phyloP scores from a whole-genome alignment of 2,113 vertebrate species.

The Ochotona curzoniae region DNA sequence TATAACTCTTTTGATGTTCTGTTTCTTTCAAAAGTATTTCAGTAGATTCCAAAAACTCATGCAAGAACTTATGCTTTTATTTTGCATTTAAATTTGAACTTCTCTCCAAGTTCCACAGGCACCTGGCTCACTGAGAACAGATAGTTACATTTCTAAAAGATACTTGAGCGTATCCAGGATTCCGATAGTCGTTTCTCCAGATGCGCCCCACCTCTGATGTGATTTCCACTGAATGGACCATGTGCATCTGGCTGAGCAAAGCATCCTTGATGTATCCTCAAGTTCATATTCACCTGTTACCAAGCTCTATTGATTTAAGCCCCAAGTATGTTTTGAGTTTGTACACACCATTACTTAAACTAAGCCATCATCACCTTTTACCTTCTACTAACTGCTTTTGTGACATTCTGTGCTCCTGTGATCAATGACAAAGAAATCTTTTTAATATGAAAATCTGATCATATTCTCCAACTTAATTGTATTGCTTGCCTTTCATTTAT shows the following conservation, averaged over 20 bases:
- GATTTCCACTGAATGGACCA: neutral
- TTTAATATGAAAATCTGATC: neutral
- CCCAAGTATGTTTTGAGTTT: neutral
- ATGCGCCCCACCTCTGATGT: neutral
- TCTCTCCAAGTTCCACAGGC: neutral
- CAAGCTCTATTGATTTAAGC: neutral
- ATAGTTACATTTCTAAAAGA: neutral
- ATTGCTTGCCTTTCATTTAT: neutral
- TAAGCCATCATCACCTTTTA: neutral
- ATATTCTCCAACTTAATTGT: neutral
- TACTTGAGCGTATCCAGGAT: neutral
- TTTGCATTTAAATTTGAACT: neutral
- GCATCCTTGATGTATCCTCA: neutral
- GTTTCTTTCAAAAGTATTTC: neutral
- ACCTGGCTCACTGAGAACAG: neutral
- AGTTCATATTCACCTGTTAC: neutral
- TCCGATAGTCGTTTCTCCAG: neutral
- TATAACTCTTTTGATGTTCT: neutral
- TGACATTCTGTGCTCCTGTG: neutral
- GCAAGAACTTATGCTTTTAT: neutral
- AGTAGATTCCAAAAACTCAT: neutral
- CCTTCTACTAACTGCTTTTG: neutral
- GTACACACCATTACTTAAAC: neutral
- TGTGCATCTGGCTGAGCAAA: neutral
- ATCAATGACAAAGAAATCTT: neutral